Evolutionary conservation across 2,888 invertebrate species (phyloP).

Genomic region (Hirtodrosophila alboralis): DNA sequence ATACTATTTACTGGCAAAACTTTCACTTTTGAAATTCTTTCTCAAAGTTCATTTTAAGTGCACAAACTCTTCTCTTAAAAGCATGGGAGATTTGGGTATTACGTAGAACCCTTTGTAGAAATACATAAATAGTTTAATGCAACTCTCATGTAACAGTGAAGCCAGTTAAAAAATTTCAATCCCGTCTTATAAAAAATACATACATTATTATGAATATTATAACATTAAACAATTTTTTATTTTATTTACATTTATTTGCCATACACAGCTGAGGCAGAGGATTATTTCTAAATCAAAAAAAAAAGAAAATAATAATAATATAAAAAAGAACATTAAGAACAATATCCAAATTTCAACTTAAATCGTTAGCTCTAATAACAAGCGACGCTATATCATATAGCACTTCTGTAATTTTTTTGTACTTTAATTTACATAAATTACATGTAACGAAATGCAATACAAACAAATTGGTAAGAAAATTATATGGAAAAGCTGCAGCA

Average conservation of each 20-base stretch:
- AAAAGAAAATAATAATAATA: constrained; percentile 24
- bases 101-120: background rate
- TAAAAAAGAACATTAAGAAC: constrained; percentile 26
- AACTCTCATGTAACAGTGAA: constrained; percentile 2
- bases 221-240: constrained; percentile 63
- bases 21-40: background rate
- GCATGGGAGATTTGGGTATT: constrained; percentile 24
- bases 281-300: constrained; percentile 65
- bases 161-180: background rate
- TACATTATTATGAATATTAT: constrained; percentile 33
- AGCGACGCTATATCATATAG: constrained; percentile 71
- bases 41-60: constrained; percentile 7
- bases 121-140: background rate
- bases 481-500: constrained; percentile 48
- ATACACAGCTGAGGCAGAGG: constrained; percentile 80
- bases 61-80: constrained; percentile 13
- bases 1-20: constrained; percentile 8
- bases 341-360: constrained; percentile 39
- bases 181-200: constrained; percentile 10
- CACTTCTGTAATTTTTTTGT: constrained; percentile 74
- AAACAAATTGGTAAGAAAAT: constrained; percentile 72
- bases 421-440: constrained; percentile 75
- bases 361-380: constrained; percentile 77
- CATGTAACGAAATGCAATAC: constrained; percentile 73
- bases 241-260: constrained; percentile 67